Evolutionary conservation across 2,888 invertebrate species (phyloP).

Genomic region (Petrolisthes cinctipes): DNA sequence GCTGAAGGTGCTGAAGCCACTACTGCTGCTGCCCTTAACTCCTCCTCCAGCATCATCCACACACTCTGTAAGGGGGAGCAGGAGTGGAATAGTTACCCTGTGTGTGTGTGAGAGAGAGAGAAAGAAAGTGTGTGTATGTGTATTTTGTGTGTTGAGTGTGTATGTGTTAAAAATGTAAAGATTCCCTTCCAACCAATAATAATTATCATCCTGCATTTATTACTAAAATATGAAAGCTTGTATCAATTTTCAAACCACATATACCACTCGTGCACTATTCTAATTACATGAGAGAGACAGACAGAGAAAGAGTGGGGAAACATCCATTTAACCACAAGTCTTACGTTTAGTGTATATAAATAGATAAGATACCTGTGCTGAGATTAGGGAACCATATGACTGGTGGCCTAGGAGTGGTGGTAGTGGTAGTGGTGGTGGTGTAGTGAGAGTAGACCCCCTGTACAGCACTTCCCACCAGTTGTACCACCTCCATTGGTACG

Average conservation of each 20-base stretch:
- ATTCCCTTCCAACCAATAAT: too few species aligned
- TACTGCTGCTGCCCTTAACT: slow-evolving; percentile 6
- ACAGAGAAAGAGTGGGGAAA: background rate
- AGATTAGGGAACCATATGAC: slow-evolving; percentile 52
- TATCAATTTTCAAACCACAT: too few species aligned
- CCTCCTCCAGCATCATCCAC: background rate
- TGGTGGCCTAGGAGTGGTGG: slow-evolving; percentile 35
- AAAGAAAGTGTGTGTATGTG: background rate
- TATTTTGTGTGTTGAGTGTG: background rate
- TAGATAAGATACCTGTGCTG: slow-evolving; percentile 21
- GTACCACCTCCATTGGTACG: slow-evolving; percentile 40
- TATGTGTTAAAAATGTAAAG: background rate
- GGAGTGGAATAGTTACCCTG: background rate
- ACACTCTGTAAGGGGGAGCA: slow-evolving; percentile 13
- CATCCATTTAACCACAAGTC: background rate
- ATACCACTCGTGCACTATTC: too few species aligned
- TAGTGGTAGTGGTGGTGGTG: slow-evolving; percentile 13
- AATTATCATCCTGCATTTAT: too few species aligned
- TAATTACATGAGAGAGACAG: too few species aligned
- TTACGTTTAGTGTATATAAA: too few species aligned
- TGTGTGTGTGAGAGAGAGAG: slow-evolving; percentile 3
- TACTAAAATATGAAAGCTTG: too few species aligned
- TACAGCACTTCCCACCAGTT: slow-evolving; percentile 35
- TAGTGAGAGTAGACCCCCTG: slow-evolving; percentile 27
- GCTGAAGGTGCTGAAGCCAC: slow-evolving; percentile 50